These are phyloP conservation scores for Taeniopygia guttata DNA, from an alignment of 2,797 vertebrate genomes.

Conservation along the genomic window DNA sequence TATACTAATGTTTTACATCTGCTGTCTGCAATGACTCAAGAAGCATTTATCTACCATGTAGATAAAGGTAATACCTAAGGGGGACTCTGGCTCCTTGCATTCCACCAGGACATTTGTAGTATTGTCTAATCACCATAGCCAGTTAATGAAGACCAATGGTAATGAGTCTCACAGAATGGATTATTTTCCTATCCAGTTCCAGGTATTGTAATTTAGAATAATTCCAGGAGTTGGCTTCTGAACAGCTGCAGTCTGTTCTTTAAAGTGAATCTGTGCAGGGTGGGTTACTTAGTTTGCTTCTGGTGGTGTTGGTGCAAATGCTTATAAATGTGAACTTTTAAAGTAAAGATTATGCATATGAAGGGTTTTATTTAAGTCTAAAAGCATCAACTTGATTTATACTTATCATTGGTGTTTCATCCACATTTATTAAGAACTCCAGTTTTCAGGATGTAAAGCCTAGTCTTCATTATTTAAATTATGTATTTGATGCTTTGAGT, in stretches of 20 bases:
- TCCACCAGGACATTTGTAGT: background rate
- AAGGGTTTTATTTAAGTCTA: background rate
- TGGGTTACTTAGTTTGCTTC: background rate
- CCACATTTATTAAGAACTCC: background rate
- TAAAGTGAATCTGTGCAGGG: background rate
- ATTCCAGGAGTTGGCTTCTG: background rate
- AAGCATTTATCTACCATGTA: slow-evolving; percentile 88
- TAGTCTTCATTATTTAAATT: background rate
- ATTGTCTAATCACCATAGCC: background rate
- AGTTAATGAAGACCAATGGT: background rate
- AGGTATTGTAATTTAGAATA: background rate
- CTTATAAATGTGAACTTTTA: background rate
- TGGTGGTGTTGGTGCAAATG: background rate
- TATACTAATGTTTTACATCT: slow-evolving; percentile 90
- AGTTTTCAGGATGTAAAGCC: background rate
- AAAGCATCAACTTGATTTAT: background rate
- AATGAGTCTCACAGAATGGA: background rate
- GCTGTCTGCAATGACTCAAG: slow-evolving; percentile 92
- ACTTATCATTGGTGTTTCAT: accelerated
- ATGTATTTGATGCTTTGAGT: background rate
- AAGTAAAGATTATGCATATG: background rate
- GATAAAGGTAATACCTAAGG: slow-evolving; percentile 83
- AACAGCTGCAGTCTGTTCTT: background rate
- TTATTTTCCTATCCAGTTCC: background rate
- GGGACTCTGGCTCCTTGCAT: background rate